Conservation (phyloP, 1,140 invertebrate genomes). For the Calephelis virginiensis region DNA sequence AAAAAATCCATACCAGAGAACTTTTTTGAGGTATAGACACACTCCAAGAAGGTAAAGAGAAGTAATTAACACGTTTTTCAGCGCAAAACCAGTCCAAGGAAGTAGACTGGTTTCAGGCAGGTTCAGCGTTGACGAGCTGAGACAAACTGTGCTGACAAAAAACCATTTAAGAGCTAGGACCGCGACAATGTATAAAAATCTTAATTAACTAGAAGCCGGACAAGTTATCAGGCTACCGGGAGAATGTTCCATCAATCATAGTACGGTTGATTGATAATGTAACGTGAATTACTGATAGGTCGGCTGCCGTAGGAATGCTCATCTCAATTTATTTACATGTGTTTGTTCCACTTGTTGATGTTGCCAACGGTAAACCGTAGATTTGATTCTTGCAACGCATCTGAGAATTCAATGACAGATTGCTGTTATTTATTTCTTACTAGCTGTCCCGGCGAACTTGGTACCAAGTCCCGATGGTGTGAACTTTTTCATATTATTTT, state of each 20-base stretch:
- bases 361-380: conserved; percentile 58
- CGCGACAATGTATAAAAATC: conserved; percentile 47
- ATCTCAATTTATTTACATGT: conserved; percentile 75
- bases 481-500: too few species aligned
- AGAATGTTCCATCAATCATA: conserved; percentile 74
- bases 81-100: too few species aligned
- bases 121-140: too few species aligned
- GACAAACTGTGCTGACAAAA: too few species aligned
- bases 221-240: conserved; percentile 70
- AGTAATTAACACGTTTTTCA: too few species aligned
- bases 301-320: conserved; percentile 50
- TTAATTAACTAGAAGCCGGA: conserved; percentile 67
- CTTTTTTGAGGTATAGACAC: too few species aligned
- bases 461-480: too few species aligned
- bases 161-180: neutral
- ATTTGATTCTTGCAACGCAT: conserved; percentile 28
- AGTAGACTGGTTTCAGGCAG: too few species aligned
- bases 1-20: too few species aligned
- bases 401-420: conserved; percentile 3
- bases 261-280: conserved; percentile 71
- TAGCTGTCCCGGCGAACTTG: neutral
- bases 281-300: conserved; percentile 73
- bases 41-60: too few species aligned
- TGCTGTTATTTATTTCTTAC: neutral
- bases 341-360: conserved; percentile 73